These are phyloP conservation scores for Drosophila silvestris DNA, from an alignment of 2,888 invertebrate genomes.

Conservation along the genomic window DNA sequence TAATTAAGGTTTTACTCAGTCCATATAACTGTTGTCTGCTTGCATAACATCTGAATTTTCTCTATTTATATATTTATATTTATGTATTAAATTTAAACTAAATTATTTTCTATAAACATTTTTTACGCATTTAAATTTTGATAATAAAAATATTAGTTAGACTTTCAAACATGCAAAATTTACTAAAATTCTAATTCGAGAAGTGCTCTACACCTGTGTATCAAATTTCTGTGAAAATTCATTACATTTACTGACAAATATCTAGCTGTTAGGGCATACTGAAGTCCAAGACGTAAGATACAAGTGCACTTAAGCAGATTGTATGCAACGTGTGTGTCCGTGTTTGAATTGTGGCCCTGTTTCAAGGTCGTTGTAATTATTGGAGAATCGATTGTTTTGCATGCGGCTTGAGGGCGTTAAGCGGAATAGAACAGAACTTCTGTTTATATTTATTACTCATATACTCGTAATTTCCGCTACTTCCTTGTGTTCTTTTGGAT, in stretches of 20 bases:
- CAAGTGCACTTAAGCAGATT: constrained; percentile 53
- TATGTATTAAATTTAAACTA: background rate
- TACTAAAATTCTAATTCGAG: background rate
- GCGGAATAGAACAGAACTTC: constrained; percentile 5
- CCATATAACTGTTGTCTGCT: background rate
- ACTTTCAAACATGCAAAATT: background rate
- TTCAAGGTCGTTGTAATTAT: constrained; percentile 68
- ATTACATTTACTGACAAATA: background rate
- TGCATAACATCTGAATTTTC: background rate
- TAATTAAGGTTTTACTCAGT: background rate
- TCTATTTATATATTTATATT: background rate
- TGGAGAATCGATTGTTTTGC: constrained; percentile 73
- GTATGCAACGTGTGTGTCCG: background rate
- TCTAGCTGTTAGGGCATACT: constrained; percentile 1
- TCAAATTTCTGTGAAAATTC: background rate
- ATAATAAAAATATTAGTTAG: background rate
- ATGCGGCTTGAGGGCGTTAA: constrained; percentile 25
- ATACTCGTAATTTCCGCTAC: constrained; percentile 4
- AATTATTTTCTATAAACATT: background rate
- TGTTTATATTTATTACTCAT: constrained; percentile 21
- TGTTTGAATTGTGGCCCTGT: constrained; percentile 23
- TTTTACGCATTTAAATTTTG: too few relatives aligned
- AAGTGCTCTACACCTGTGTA: background rate
- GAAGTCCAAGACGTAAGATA: constrained; percentile 23
- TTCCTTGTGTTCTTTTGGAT: background rate